Evolutionary conservation across 2,113 vertebrate species (phyloP), one percentile per base, ranked within the genome.

Genomic region (Labeo rohita): DNA sequence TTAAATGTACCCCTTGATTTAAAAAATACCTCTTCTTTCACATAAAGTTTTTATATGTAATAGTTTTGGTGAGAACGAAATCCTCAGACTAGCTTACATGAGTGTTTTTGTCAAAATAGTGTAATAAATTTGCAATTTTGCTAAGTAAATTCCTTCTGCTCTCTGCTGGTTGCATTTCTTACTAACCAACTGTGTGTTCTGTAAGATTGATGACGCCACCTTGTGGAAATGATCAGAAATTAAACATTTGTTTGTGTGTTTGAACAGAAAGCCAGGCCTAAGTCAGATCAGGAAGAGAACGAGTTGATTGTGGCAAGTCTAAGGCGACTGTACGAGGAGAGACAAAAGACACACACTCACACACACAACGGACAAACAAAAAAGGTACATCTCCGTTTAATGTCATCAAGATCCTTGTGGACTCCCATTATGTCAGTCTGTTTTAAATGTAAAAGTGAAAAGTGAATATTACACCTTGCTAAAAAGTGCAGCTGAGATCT

Each of bases 271-370:
- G 92, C 97, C 88, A 96, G 94, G 84, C 98, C 97, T 52, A 96
- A 95, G 89, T 96, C 93, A 34, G 97, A 99, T 36, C 97, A 98
- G 89, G 96, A 96, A 87, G 98, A 99, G 90, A 99, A 99, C 85
- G 97, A 99, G 89, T 65, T 98, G 61, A 89, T 98, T 86, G 95
- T 99, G 89, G 95, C 95, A 79, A 92, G 93, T 84, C 89, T 99
- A 90, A 96, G 98, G 89, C 91, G 91, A 80, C 89, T 98, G 43
- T 99, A 98, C 91, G 98, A 99, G 89, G 97, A 97, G 88, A 97
- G 95, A 77, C 98, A 99, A 89, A 97, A 93, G 87, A 94, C 89
- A 79, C 98, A 99, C 70, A 49, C 93, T 50, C 92, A 96, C 23
- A 50, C 93, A 54, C 92, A 96, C 23, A 49, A 91, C 56, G 94